Percentiles rank a stretch among this genome's conserved stretches.
These are phyloP conservation scores for Strongylocentrotus purpuratus DNA, from an alignment of 35 echinoderm and acorn worm species.

Conservation along the genomic window DNA sequence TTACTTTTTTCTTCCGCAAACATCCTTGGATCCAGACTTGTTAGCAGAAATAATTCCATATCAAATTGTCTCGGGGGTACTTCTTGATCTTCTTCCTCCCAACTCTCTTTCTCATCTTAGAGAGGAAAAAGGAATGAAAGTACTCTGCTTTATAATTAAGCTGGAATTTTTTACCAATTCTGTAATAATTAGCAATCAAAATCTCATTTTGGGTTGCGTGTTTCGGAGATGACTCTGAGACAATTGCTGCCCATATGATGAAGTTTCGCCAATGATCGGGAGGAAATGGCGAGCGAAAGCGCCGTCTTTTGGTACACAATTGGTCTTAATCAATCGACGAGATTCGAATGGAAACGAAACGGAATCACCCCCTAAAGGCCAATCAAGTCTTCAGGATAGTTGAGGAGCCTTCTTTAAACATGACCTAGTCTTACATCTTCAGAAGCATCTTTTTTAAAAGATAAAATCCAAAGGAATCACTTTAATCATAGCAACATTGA, in stretches of 20 bases:
- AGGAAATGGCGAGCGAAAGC: constrained; percentile 47
- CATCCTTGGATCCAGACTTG: constrained; percentile 22
- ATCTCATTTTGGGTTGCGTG: constrained; percentile 37
- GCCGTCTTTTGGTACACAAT: constrained; percentile 50
- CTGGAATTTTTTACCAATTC: constrained; percentile 42
- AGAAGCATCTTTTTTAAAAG: neutral
- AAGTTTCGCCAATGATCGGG: constrained; percentile 16
- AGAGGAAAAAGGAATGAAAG: neutral
- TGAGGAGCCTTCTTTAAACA: constrained; percentile 21
- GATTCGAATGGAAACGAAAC: constrained; percentile 54
- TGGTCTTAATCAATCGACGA: constrained; percentile 56
- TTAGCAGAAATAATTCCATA: constrained; percentile 36
- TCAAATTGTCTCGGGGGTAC: constrained; percentile 26
- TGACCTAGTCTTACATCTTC: neutral
- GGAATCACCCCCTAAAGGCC: constrained; percentile 49
- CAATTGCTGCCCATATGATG: constrained; percentile 14
- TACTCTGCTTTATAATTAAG: constrained; percentile 35
- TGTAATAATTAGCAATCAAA: constrained; percentile 54
- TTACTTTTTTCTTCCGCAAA: neutral
- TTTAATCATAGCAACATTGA: no score
- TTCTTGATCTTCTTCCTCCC: neutral
- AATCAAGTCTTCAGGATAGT: constrained; percentile 31
- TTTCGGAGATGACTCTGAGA: constrained; percentile 31
- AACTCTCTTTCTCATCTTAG: neutral
- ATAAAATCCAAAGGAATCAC: neutral